Evolutionary conservation across 2,797 vertebrate species (phyloP).

Genomic region (Jordanella pulchra): DNA sequence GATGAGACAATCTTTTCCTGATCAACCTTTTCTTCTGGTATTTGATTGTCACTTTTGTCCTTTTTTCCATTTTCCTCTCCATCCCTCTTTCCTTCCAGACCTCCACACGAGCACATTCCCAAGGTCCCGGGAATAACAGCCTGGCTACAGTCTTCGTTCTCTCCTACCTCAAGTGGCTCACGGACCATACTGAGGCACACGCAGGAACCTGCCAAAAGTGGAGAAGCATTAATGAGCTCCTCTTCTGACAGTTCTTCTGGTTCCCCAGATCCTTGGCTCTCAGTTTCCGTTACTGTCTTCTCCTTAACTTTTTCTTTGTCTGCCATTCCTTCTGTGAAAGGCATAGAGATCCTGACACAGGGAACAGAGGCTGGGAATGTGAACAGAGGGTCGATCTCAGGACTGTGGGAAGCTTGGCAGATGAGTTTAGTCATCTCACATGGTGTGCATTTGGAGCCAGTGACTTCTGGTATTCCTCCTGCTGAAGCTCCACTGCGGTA

Average conservation of each 20-base stretch:
- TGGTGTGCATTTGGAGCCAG: slow-evolving; percentile 59
- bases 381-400: slow-evolving; percentile 47
- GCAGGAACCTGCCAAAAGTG: slow-evolving; percentile 71
- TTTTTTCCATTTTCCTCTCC: slow-evolving; percentile 35
- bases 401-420: slow-evolving; percentile 58
- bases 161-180: slow-evolving; percentile 88
- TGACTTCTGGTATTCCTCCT: slow-evolving; percentile 38
- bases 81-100: slow-evolving; percentile 45
- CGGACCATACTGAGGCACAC: slow-evolving; percentile 73
- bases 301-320: slow-evolving; percentile 19
- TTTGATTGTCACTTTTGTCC: slow-evolving; percentile 33
- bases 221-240: slow-evolving; percentile 42
- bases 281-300: slow-evolving; percentile 23
- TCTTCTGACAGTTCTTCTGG: slow-evolving; percentile 75
- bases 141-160: slow-evolving; percentile 92
- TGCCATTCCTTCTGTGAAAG: slow-evolving; percentile 26
- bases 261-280: slow-evolving; percentile 52
- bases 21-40: neutral
- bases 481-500: slow-evolving; percentile 67
- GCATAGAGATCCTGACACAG: slow-evolving; percentile 44
- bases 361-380: slow-evolving; percentile 51
- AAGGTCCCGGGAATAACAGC: slow-evolving; percentile 81
- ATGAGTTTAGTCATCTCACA: slow-evolving; percentile 76
- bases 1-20: slow-evolving; percentile 30
- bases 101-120: slow-evolving; percentile 74